These are phyloP conservation scores for Himalopsyche japonica DNA, from an alignment of 2,888 invertebrate genomes.

Conservation along the genomic window DNA sequence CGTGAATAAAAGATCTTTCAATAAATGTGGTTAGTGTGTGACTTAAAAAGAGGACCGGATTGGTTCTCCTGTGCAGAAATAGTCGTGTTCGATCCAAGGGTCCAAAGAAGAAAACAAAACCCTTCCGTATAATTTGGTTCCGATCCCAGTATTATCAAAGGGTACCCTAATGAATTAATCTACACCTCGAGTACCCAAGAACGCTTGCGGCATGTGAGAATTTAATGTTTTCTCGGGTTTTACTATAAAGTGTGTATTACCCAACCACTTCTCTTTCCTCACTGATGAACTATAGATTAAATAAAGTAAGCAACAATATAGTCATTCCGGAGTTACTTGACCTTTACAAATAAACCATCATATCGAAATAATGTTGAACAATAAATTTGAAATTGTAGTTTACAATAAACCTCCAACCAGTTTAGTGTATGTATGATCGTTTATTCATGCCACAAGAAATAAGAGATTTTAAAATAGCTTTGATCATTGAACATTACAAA, in stretches of 20 bases:
- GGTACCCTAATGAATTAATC: constrained; percentile 33
- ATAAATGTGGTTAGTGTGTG: neutral
- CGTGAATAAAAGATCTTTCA: neutral
- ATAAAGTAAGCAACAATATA: no score
- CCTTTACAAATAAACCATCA: no score
- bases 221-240: constrained; percentile 16
- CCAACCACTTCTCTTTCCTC: no score
- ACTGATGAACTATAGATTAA: no score
- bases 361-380: no score
- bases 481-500: no score
- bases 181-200: constrained; percentile 16
- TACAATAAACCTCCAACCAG: no score
- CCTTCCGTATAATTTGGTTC: constrained; percentile 29
- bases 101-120: neutral
- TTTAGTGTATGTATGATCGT: no score
- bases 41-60: neutral
- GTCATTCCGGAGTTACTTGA: no score
- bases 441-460: no score
- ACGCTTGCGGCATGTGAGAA: neutral
- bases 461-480: no score
- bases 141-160: constrained; percentile 23
- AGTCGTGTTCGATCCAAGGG: neutral
- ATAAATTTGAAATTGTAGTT: no score
- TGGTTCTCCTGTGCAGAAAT: neutral
- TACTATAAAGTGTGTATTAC: neutral